Base-by-base conservation (phyloP, 1,140 invertebrate genomes). In the Zaprionus vittiger region DNA sequence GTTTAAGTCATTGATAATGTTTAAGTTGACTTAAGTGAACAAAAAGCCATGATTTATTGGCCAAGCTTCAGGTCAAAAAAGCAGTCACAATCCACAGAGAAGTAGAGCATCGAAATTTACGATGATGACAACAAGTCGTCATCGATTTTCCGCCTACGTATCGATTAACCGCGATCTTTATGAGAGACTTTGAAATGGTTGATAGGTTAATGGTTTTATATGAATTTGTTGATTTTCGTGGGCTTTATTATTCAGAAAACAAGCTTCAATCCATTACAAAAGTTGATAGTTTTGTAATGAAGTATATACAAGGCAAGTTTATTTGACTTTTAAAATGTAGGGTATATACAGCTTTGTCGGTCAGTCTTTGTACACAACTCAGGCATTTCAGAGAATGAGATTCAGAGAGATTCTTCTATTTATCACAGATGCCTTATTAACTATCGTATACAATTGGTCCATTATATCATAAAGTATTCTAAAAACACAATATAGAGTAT, bases 41-140 rank as follows among this genome's bases (percentile, higher is more conserved):
- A 52, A 52, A 52, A 52, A 17, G 20, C 47, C 47, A 52, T 52
- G 22, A 52, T 52, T 52, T 22, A 52, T 52, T 52, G 47, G 6
- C 47, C 47, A 52, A 52, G 12, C 47, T 52, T 22, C 4, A 14
- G 20, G 22, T 52, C 20, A 14, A 6, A 22, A 49, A 12, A 22
- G 47, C 47, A 49, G 7, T 11, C 17, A 1, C 4, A 49, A 12
- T 34, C 31, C 31, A 49, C 7, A 20, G 7, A 24, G 24, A 52
- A 22, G 47, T 52, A 52, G 47, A 52, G 47, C 47, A 20, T n/a
- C 20, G 11, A 52, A 52, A 52, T 14, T 52, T 11, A 20, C 47
- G 47, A 24, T 24, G 47, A 52, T 52, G 47, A 52, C 47, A 52
- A 52, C 47, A 52, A 52, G 47, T 52, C 47, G 47, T 52, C 47